Evolutionary conservation across 92 coral and sea anemone genomes (phyloP), one percentile per base, ranked within the genome.

Genomic region (Desmophyllum pertusum): DNA sequence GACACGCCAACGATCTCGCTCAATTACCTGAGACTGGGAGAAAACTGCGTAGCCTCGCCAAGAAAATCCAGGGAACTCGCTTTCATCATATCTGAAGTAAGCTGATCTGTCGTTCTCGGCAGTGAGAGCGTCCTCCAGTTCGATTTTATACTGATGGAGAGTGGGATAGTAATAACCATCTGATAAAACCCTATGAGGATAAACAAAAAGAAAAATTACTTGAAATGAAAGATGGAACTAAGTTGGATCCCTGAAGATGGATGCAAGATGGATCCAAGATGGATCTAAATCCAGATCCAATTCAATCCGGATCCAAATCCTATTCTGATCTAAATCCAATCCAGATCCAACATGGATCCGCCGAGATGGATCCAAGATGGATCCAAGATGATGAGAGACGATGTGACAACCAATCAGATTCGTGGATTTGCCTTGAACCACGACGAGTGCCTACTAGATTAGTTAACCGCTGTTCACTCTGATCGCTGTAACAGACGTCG

Each of bases 121-220:
- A n/a, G 90, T 79, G 66, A 79, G 66, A 9, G 86, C 93, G 29
- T 91, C 94, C 76, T 96, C 99, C n/a, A 96, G 78, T 74, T 96
- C 99, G 38, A 92, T 77, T 87, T 92, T 93, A 71, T 92, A 85
- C 86, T 96, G 99, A 69, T 96, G 97, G 43, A 96, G 92, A 36
- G 88, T 89, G 27, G 93, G 88, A 50, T 66, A 90, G 90, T 88
- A 96, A 62, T 84, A 90, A 18, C 74, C 81, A 69, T 70, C 55
- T 27, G 98, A 91, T 30, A 52, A 72, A n/a, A 94, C 91, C 51
- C 98, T 96, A 68, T 36, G 27, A 21, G 48, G 70, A 73, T 33
- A 42, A 73, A 50, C 17, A 5, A 68, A 69, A 46, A 63, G 42
- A 35, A 59, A 36, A 18, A 48, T 33, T 59, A 5, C 18, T 43